Evolutionary conservation across 1,140 invertebrate species (phyloP).

Genomic region (Drosophila azteca): DNA sequence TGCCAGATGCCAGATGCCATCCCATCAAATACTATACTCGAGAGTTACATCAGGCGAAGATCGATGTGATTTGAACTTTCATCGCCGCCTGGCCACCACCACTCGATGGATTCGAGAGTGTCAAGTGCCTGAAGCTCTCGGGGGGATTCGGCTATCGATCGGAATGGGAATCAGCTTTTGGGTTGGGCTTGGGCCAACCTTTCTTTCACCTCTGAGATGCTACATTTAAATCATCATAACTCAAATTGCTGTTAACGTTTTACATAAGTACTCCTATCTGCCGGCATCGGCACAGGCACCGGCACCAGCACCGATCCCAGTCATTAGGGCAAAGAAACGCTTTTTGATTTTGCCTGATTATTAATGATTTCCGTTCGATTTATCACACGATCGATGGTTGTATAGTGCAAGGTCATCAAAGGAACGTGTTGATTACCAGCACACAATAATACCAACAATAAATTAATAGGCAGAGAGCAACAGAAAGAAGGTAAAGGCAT

Average conservation of each 20-base stretch:
- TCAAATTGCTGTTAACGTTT: conserved; percentile 51
- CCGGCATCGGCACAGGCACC: too few relatives aligned
- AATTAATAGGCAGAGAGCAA: conserved; percentile 57
- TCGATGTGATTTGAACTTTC: conserved; percentile 56
- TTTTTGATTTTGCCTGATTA: conserved; percentile 68
- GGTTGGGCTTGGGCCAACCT: conserved; percentile 9
- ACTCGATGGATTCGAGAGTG: conserved; percentile 34
- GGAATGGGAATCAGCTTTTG: conserved; percentile 12
- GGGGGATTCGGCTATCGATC: not conserved
- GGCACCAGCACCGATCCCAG: conserved; percentile 33
- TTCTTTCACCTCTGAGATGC: conserved; percentile 17
- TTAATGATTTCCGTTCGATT: conserved; percentile 81
- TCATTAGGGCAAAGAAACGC: conserved; percentile 69
- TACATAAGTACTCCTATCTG: conserved; percentile 40
- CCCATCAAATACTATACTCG: conserved; percentile 72
- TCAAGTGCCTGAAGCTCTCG: conserved; percentile 35
- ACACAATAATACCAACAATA: conserved; percentile 78
- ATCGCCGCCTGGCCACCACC: conserved; percentile 44
- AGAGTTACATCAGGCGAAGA: conserved; percentile 46
- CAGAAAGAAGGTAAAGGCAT: conserved; percentile 19
- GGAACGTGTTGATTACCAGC: conserved; percentile 78
- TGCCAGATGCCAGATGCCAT: conserved; percentile 44
- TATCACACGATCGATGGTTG: conserved; percentile 72
- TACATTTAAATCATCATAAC: conserved; percentile 61
- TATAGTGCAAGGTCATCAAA: conserved; percentile 79